Base-by-base conservation (phyloP, 35 echinoderm and acorn worm species). In the Apostichopus parvimensis region DNA sequence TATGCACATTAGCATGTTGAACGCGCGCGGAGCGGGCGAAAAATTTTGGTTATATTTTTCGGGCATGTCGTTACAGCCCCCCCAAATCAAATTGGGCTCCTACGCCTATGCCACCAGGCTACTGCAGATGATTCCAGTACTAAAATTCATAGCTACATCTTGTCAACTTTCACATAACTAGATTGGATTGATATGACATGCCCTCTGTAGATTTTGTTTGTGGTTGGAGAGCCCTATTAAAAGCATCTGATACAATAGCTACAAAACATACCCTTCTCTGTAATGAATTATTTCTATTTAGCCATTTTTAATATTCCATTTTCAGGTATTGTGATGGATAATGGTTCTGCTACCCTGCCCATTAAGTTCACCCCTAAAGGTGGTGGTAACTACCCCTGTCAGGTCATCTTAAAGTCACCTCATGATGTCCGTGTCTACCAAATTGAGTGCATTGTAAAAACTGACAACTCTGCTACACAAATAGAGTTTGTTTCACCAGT, bases 401-500 rank as follows among this genome's bases (percentile, higher is more conserved):
- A 93, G 81, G 90, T 98, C 8, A 91, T 94, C 11, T 66, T 98
- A 28, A 91, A 93, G 4, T 95, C 96, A 28, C 18, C 92, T 60
- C 93, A 95, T 82, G 94, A 98, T 60, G 93, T 98, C 92, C 77
- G 96, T 15, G 96, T 98, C 0, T 98, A 95, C 79, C 89, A 91
- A 86, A 94, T 98, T 12, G 94, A 95, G 24, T 98, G 96, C 70
- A 95, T 93, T 14, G 96, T 98, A 24, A 98, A 95, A 65, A 86
- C 96, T 28, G 96, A 98, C 59, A 93, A 94, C 22, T 92, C 94
- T 45, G 94, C 94, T 9, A 94, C 96, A 45, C 94, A 98, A 90
- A 98, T 98, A 92, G 96, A 98, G 62, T 98, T 98, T 91, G 93
- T 93, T 21, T 92, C 96, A 12, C 96, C 96, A 2, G 96, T 98